Evolutionary conservation across 2,113 vertebrate species (phyloP), one percentile per base, ranked within the genome.

Genomic region (Seriola aureovittata): DNA sequence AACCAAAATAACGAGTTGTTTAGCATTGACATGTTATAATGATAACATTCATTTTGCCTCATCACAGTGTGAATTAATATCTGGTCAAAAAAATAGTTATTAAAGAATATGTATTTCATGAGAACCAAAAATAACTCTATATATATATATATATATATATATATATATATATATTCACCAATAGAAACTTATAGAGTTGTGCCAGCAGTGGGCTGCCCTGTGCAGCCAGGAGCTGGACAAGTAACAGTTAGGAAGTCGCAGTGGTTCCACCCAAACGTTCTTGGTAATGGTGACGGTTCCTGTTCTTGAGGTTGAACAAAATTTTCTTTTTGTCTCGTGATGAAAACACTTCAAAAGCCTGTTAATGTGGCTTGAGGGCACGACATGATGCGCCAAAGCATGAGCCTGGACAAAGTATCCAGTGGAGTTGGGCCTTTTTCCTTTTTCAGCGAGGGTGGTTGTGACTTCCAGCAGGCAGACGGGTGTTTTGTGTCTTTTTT

Each of bases 311-410:
- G 23, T 55, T 32, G 6, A 71, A 63, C 38, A 62, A 63, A 80
- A n/a, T 63, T 42, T 32, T 16, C 32, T 78, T 75, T 70, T 74
- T 12, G 62, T 58, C 55, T 71, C 19, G 38, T 58, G 42, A 58
- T 52, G 17, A 76, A 69, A 86, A 65, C 68, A 69, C 63, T 79
- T 82, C 38, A 81, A 14, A 79, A n/a, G 57, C 36, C 32, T 19
- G 38, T 77, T 76, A 34, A 64, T 82, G 75, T 76, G 66, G 78
- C 73, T 69, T 85, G 19, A 73, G 57, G 62, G 48, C 65, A 72
- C 19, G 0, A 14, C 67, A 48, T 67, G 32, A 68, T 50, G 13
- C 66, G 54, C 21, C 44, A 50, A n/a, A 59, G 55, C 76, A 81
- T 78, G 80, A 67, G 67, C 58, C 19, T 17, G 69, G 68, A 67